Conservation (phyloP, 2,888 invertebrate genomes). For the Macrophya annulata region DNA sequence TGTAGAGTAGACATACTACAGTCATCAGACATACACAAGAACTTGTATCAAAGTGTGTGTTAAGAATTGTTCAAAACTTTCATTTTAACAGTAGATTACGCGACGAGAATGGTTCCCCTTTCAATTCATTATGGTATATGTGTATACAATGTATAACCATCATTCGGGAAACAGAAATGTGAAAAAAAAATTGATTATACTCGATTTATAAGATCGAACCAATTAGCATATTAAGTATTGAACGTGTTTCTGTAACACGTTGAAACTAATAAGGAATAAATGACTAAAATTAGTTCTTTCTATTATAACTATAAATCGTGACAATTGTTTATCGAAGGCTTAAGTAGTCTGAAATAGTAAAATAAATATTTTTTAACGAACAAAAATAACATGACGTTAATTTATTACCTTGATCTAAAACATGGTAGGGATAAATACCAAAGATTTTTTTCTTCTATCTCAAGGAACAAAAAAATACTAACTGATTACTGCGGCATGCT, state of each 20-base stretch:
- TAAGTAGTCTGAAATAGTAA: neutral
- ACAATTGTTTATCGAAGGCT: neutral
- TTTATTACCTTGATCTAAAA: neutral
- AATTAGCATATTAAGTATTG: neutral
- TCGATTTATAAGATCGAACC: neutral
- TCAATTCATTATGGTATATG: neutral
- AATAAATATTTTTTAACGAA: neutral
- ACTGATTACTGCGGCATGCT: neutral
- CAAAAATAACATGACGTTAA: conserved; percentile 4
- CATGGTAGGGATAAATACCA: neutral
- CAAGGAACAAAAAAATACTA: neutral
- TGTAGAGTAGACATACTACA: neutral
- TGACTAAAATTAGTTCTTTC: neutral
- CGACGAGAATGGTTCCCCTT: neutral
- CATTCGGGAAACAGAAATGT: neutral
- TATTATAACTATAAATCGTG: neutral
- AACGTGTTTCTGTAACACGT: neutral
- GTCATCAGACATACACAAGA: neutral
- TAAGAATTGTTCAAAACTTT: neutral
- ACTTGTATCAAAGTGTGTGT: neutral
- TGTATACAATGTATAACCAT: neutral
- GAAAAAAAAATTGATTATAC: neutral
- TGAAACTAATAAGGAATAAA: neutral
- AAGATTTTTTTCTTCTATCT: neutral
- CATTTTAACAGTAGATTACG: neutral